These are phyloP conservation scores for Chloroclysta siterata DNA, from an alignment of 2,888 invertebrate genomes.

Conservation along the genomic window DNA sequence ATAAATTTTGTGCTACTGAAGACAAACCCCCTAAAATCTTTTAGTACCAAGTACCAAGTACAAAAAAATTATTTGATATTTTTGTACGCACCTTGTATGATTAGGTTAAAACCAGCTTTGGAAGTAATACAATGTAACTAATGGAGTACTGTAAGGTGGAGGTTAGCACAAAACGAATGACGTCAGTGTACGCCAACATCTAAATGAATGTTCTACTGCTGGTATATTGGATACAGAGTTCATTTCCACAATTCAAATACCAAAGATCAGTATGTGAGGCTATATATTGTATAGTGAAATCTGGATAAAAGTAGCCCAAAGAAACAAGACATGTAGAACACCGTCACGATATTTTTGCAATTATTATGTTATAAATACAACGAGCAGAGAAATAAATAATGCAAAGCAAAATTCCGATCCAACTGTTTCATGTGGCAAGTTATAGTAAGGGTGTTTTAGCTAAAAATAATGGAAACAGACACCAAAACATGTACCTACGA, in stretches of 20 bases:
- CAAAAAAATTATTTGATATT: too few species aligned
- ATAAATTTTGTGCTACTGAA: too few species aligned
- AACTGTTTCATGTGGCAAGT: too few species aligned
- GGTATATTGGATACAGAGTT: background rate
- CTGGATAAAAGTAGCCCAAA: too few species aligned
- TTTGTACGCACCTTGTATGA: background rate
- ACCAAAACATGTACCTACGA: conserved; percentile 12
- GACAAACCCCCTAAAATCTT: too few species aligned
- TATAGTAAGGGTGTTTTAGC: background rate
- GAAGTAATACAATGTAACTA: background rate
- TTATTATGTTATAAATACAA: too few species aligned
- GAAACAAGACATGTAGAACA: too few species aligned
- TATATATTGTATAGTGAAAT: too few species aligned
- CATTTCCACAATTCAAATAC: background rate
- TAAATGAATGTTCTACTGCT: background rate
- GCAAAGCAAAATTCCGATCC: too few species aligned
- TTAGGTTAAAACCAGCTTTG: background rate
- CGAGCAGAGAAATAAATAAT: too few species aligned
- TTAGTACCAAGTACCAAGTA: too few species aligned
- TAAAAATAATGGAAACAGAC: conserved; percentile 8
- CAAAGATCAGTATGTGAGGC: background rate
- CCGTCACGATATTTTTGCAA: too few species aligned
- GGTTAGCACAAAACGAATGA: conserved; percentile 1
- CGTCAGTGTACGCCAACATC: background rate
- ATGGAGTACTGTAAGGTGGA: background rate